Conservation (phyloP, 1,140 invertebrate genomes). For the Marisa cornuarietis region DNA sequence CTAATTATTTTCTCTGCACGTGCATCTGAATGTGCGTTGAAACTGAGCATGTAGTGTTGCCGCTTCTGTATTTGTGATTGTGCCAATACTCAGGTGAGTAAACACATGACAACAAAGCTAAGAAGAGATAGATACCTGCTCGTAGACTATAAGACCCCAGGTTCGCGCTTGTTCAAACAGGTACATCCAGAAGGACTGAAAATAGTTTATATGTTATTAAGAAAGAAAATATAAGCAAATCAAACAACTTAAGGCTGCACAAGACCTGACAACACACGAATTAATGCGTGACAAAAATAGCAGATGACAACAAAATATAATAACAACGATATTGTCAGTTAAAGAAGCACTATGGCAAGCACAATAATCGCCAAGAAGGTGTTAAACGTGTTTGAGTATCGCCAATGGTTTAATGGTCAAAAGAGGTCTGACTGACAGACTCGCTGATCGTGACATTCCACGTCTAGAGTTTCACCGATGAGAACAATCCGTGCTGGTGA, state of each 20-base stretch:
- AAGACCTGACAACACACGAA: background rate
- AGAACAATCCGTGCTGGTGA: no score
- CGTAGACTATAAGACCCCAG: constrained; percentile 47
- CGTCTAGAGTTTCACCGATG: no score
- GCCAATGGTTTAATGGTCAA: background rate
- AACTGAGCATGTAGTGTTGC: background rate
- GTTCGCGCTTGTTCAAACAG: constrained; percentile 36
- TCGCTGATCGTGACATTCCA: no score
- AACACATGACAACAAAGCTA: constrained; percentile 21
- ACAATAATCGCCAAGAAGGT: background rate
- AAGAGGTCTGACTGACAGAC: background rate
- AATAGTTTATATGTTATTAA: background rate
- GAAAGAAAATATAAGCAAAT: background rate
- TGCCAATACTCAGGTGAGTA: background rate
- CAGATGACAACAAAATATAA: no score
- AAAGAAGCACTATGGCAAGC: background rate
- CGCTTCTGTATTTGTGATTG: background rate
- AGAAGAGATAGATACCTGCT: constrained; percentile 38
- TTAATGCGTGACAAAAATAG: background rate
- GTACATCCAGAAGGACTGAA: constrained; percentile 43
- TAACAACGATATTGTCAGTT: no score
- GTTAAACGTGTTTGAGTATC: no score
- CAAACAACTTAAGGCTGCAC: no score
- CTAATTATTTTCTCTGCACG: no score
- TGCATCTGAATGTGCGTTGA: background rate